These are phyloP conservation scores for Mesorhabditis sp. DNA, from an alignment of 2,888 invertebrate genomes.

Conservation along the genomic window DNA sequence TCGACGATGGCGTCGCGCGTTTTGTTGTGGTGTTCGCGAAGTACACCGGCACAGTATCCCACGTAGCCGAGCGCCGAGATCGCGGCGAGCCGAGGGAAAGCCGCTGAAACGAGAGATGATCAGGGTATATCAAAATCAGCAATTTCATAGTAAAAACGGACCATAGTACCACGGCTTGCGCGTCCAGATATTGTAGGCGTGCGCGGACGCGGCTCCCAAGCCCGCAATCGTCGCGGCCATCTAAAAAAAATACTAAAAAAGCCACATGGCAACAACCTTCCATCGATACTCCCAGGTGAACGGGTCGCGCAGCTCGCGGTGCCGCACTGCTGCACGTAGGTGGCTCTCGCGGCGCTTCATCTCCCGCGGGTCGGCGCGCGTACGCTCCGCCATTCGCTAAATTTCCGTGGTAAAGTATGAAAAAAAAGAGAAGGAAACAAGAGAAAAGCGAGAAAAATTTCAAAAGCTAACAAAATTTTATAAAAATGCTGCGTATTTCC, in stretches of 20 bases:
- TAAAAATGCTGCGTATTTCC: no score
- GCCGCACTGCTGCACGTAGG: slow-evolving; percentile 38
- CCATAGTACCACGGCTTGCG: slow-evolving; percentile 55
- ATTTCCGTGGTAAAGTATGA: no score
- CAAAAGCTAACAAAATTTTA: no score
- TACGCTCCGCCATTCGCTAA: slow-evolving; percentile 41
- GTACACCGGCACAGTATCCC: slow-evolving; percentile 43
- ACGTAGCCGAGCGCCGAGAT: slow-evolving; percentile 31
- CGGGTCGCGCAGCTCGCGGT: slow-evolving; percentile 39
- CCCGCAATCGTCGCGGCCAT: slow-evolving; percentile 36
- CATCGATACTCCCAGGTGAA: slow-evolving; percentile 52
- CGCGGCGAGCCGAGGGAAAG: slow-evolving; percentile 32
- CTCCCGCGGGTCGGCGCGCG: slow-evolving; percentile 44
- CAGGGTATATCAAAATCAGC: no score
- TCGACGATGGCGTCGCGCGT: slow-evolving; percentile 54
- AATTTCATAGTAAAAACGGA: slow-evolving; percentile 13
- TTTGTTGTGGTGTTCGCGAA: slow-evolving; percentile 46
- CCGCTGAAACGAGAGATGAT: slow-evolving; percentile 16
- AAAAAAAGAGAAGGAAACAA: no score
- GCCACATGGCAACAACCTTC: slow-evolving; percentile 21
- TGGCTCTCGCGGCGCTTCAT: slow-evolving; percentile 42
- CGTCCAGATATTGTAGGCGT: slow-evolving; percentile 43
- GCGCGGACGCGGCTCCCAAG: slow-evolving; percentile 23
- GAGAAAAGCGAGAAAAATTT: no score
- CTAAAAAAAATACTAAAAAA: slow-evolving; percentile 11